Conservation (phyloP, 37 sponge, comb jelly and placozoan species). For the Halichondria panicea region DNA sequence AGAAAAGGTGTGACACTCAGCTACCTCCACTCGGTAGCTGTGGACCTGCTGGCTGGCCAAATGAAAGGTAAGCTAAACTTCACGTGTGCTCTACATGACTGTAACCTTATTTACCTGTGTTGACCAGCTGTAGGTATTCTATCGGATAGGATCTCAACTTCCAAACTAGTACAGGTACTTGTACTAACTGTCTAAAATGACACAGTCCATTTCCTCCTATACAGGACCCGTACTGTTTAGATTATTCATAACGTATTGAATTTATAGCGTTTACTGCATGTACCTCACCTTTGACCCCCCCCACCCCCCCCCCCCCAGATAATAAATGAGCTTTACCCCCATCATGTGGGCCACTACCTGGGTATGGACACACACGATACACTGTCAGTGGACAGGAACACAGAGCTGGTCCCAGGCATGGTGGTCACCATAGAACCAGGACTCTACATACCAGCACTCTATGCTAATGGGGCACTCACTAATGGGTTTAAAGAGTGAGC, state of each 20-base stretch:
- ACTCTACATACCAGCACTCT: constrained; percentile 57
- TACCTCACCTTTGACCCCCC: background rate
- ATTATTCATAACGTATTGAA: background rate
- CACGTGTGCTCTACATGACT: background rate
- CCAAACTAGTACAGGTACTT: constrained; percentile 4
- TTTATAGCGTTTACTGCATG: background rate
- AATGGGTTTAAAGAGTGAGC: constrained; percentile 21
- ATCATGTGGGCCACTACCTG: constrained; percentile 83
- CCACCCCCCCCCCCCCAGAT: constrained; percentile 4
- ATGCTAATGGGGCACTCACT: background rate
- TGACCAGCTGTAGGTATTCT: constrained; percentile 25
- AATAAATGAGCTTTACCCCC: constrained; percentile 55
- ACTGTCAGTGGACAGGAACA: constrained; percentile 40
- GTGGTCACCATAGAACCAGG: constrained; percentile 86
- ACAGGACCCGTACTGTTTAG: background rate
- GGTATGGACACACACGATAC: constrained; percentile 87
- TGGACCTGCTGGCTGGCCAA: constrained; percentile 21
- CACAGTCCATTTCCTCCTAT: background rate
- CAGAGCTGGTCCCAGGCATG: constrained; percentile 60
- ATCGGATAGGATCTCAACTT: constrained; percentile 7
- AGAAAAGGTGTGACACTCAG: constrained; percentile 67
- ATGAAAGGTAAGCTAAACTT: constrained; percentile 35
- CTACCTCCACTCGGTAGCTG: constrained; percentile 49
- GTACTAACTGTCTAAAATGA: background rate
- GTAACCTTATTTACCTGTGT: background rate